Evolutionary conservation across 2,113 vertebrate species (phyloP).

Genomic region (Heloderma charlesbogerti): DNA sequence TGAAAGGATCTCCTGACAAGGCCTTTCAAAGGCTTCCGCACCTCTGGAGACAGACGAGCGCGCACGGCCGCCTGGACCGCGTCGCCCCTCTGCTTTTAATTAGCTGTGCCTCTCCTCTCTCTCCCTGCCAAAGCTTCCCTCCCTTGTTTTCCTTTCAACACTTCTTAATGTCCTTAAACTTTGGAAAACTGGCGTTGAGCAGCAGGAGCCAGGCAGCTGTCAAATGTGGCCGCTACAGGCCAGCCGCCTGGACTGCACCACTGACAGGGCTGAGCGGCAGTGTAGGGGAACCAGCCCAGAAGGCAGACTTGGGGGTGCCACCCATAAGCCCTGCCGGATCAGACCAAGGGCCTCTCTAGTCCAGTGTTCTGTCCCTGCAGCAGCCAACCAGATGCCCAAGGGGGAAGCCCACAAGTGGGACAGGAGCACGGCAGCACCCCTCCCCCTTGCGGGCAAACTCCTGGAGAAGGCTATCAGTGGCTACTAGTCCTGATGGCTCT

Average conservation of each 20-base stretch:
- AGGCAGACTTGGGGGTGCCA: neutral
- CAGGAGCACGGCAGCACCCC: neutral
- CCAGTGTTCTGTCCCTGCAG: too few species aligned
- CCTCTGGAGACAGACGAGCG: constrained; percentile 53
- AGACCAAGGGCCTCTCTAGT: too few species aligned
- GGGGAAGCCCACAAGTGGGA: too few species aligned
- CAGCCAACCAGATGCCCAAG: neutral
- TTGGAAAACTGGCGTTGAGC: neutral
- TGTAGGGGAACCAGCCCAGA: neutral
- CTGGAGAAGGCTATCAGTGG: too few species aligned
- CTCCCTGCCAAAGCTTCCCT: constrained; percentile 49
- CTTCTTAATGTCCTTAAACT: constrained; percentile 29
- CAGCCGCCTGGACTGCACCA: neutral
- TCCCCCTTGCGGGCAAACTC: too few species aligned
- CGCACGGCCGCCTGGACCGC: constrained; percentile 53
- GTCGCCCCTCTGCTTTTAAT: constrained; percentile 59
- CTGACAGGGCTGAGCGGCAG: neutral
- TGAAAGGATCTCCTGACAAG: constrained; percentile 62
- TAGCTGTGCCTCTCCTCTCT: constrained; percentile 59
- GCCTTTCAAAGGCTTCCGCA: constrained; percentile 62
- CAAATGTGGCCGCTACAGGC: accelerated
- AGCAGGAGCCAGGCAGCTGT: accelerated
- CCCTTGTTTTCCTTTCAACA: neutral
- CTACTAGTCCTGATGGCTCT: too few species aligned
- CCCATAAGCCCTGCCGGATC: too few species aligned